A percentile compares a stretch with the other conserved stretches of the same genome.
phyloP scores from a whole-genome alignment of 2,113 vertebrate genomes.

The Catharus minimus region DNA sequence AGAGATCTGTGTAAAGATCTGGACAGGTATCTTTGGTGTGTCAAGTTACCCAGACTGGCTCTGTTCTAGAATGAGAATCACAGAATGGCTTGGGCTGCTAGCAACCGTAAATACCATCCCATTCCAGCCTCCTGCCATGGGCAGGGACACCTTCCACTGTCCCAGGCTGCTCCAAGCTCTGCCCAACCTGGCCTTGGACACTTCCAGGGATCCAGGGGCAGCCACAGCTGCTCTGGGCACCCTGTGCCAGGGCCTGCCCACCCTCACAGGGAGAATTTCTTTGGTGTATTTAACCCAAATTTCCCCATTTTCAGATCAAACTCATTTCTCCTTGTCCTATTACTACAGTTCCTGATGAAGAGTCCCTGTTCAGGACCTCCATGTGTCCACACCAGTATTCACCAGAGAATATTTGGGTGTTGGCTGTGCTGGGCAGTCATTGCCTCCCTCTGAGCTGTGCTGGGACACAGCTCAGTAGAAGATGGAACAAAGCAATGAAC shows the following conservation, averaged over 20 bases:
- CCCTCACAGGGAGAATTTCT: not conserved
- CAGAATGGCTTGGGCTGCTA: not conserved
- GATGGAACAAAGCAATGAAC: not conserved
- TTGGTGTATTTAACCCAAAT: no score
- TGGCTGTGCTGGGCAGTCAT: not conserved
- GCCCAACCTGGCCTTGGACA: not conserved
- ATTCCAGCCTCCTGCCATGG: not conserved
- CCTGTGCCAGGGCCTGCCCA: not conserved
- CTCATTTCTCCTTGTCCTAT: not conserved
- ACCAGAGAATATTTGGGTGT: no score
- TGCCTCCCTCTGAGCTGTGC: not conserved
- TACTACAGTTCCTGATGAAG: not conserved
- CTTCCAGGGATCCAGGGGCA: not conserved
- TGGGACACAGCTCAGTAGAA: not conserved
- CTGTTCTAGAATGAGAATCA: not conserved
- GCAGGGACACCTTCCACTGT: fast-evolving
- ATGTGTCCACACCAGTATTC: fast-evolving
- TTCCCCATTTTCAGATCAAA: not conserved
- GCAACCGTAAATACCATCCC: not conserved
- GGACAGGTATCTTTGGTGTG: not conserved
- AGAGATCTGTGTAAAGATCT: not conserved
- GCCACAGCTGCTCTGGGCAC: not conserved
- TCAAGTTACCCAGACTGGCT: not conserved
- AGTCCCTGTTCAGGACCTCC: not conserved
- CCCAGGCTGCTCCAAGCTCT: fast-evolving